Evolutionary conservation across 2,888 invertebrate species (phyloP).

Genomic region (Drosophila flavopinicola): DNA sequence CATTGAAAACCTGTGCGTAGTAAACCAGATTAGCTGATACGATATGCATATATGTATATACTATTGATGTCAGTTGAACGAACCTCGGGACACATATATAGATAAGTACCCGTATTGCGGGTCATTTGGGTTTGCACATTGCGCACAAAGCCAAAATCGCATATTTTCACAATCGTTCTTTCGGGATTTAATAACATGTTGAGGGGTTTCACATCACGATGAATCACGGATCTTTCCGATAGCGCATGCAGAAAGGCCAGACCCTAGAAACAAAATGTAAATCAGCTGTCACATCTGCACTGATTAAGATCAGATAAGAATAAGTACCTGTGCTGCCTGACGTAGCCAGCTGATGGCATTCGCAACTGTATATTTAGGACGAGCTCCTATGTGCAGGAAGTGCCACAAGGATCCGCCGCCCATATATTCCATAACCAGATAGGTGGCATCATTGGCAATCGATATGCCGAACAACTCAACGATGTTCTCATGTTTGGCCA

Average conservation of each 20-base stretch:
- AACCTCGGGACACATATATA: slow-evolving; percentile 30
- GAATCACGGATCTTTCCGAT: not conserved
- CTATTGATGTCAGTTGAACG: not conserved
- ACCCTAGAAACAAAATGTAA: not conserved
- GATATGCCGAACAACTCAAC: not conserved
- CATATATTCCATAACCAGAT: slow-evolving; percentile 16
- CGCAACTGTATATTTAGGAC: not conserved
- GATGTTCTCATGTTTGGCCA: not conserved
- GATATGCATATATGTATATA: not conserved
- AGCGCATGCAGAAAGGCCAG: not conserved
- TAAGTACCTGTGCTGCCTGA: slow-evolving; percentile 15
- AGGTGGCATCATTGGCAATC: rapidly evolving
- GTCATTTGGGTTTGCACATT: not conserved
- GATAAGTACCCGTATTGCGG: rapidly evolving
- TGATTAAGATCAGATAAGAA: not conserved
- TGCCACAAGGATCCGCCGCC: slow-evolving; percentile 3
- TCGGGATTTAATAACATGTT: slow-evolving; percentile 17
- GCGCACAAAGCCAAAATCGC: slow-evolving; percentile 26
- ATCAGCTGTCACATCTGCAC: not conserved
- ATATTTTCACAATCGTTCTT: slow-evolving; percentile 1
- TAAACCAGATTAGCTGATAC: not conserved
- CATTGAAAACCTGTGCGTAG: not conserved
- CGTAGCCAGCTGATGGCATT: slow-evolving; percentile 3
- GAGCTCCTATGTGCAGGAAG: not conserved
- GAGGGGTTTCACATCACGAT: slow-evolving; percentile 3